Evolutionary conservation across 2,888 invertebrate genomes (phyloP).

Genomic region (Oithona nana): DNA sequence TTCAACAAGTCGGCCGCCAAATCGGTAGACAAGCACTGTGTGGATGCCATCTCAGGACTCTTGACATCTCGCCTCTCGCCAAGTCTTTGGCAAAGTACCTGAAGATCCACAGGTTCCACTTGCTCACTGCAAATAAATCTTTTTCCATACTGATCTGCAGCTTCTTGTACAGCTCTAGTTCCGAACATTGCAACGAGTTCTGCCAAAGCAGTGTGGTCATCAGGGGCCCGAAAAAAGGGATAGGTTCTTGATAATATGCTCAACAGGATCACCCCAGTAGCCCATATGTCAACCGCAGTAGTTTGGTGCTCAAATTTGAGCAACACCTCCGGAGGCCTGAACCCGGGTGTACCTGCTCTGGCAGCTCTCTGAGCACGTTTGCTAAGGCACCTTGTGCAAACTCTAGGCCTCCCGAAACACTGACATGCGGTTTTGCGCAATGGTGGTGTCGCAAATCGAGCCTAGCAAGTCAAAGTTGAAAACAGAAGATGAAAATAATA

Average conservation of each 20-base stretch:
- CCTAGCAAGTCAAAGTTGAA: too few species aligned
- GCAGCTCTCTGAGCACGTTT: constrained; percentile 48
- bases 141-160: constrained; percentile 46
- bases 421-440: constrained; percentile 32
- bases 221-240: constrained; percentile 63
- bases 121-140: constrained; percentile 24
- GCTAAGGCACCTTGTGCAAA: constrained; percentile 46
- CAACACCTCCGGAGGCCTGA: constrained; percentile 65
- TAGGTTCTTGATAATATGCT: constrained; percentile 55
- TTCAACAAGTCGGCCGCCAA: constrained; percentile 34
- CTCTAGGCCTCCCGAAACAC: constrained; percentile 44
- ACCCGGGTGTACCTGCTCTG: constrained; percentile 73
- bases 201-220: constrained; percentile 55
- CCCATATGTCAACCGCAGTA: constrained; percentile 72
- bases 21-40: constrained; percentile 20
- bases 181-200: constrained; percentile 66
- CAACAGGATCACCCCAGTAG: constrained; percentile 62
- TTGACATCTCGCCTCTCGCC: constrained; percentile 18
- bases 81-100: constrained; percentile 28
- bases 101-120: constrained; percentile 25
- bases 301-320: constrained; percentile 58
- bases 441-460: constrained; percentile 15
- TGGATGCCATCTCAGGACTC: neutral
- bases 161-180: constrained; percentile 42
- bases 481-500: too few species aligned